Evolutionary conservation across 2,888 invertebrate species (phyloP).

Genomic region (Archips crataeganus): DNA sequence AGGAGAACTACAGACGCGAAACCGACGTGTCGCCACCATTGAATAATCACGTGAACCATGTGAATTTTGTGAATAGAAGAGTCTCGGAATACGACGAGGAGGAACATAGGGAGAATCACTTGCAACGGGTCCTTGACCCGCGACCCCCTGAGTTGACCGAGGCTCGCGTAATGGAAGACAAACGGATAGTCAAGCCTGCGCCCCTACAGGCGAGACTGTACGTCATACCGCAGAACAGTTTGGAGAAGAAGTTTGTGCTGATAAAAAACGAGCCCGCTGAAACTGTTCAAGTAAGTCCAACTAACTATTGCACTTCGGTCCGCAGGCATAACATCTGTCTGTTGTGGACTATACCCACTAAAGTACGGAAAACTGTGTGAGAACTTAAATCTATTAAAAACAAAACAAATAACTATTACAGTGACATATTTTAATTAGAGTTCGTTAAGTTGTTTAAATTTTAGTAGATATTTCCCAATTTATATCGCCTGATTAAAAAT

Average conservation of each 20-base stretch:
- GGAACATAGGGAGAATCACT: conserved; percentile 64
- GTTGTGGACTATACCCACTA: background rate
- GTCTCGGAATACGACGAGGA: conserved; percentile 79
- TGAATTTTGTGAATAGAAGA: conserved; percentile 71
- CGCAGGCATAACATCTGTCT: too few species aligned
- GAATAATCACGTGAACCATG: conserved; percentile 63
- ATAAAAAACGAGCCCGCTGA: conserved; percentile 87
- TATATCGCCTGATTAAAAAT: too few species aligned
- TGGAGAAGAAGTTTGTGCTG: conserved; percentile 88
- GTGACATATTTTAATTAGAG: too few species aligned
- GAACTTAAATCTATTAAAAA: too few species aligned
- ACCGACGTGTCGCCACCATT: conserved; percentile 65
- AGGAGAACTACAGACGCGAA: conserved; percentile 69
- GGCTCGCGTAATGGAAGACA: conserved; percentile 69
- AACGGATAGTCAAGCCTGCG: conserved; percentile 77
- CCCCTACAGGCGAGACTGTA: conserved; percentile 75
- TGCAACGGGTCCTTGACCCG: conserved; percentile 56
- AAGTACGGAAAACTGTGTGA: too few species aligned
- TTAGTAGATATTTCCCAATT: too few species aligned
- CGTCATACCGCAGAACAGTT: conserved; percentile 74
- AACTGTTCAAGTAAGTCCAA: conserved; percentile 72
- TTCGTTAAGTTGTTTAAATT: too few species aligned
- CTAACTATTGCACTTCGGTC: background rate
- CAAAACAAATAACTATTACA: too few species aligned
- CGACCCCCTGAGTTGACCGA: conserved; percentile 69